Conservation (phyloP, 2,113 vertebrate species). For the Rhadina sibilatrix region DNA sequence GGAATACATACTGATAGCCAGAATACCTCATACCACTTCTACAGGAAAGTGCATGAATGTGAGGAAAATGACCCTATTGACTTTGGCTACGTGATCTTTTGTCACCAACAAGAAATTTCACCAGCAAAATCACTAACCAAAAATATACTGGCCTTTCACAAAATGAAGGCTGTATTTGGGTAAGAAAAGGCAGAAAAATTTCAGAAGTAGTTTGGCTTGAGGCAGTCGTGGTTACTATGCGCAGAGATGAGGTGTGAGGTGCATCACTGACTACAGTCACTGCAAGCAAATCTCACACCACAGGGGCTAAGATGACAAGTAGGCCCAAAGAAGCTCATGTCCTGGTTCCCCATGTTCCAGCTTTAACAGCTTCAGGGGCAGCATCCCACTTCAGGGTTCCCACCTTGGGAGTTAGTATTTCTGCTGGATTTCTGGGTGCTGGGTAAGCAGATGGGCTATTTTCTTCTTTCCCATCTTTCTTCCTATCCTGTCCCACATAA, state of each 20-base stretch:
- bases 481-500: not conserved
- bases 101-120: not conserved
- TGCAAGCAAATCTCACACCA: not conserved
- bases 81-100: not conserved
- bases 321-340: not conserved
- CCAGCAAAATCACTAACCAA: not conserved
- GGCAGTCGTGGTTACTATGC: not conserved
- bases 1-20: not conserved
- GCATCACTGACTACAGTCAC: not conserved
- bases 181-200: not conserved
- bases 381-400: not conserved
- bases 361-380: not conserved
- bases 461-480: not conserved
- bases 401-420: not conserved
- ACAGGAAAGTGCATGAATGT: not conserved
- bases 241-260: not conserved
- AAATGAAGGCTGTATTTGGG: not conserved
- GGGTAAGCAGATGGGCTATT: not conserved
- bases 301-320: not conserved
- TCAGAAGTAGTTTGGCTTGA: not conserved
- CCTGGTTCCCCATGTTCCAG: not conserved
- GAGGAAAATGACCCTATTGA: not conserved
- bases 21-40: not conserved
- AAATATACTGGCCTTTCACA: not conserved
- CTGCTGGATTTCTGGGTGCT: not conserved